Evolutionary conservation across 2,888 invertebrate species (phyloP).

Genomic region (Terebella lapidaria): DNA sequence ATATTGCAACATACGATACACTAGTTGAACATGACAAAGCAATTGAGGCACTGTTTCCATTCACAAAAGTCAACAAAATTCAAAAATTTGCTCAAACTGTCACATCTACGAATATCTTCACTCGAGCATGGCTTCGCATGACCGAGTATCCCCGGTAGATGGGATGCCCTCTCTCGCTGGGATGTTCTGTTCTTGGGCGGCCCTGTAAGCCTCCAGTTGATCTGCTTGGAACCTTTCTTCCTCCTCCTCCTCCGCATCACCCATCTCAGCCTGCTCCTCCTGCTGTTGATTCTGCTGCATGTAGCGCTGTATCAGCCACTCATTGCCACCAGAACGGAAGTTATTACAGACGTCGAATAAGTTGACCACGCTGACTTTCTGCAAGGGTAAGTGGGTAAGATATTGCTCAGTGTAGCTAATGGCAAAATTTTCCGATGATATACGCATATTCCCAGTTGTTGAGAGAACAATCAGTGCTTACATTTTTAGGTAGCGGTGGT

Average conservation of each 20-base stretch:
- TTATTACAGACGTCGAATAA: slow-evolving; percentile 49
- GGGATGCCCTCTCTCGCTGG: too few species aligned
- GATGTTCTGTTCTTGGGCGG: background rate
- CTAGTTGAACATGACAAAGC: too few species aligned
- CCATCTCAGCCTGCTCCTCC: too few species aligned
- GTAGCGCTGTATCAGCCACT: slow-evolving; percentile 45
- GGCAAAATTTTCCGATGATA: background rate
- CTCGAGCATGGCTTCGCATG: too few species aligned
- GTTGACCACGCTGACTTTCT: slow-evolving; percentile 48
- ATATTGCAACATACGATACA: too few species aligned
- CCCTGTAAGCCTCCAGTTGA: background rate
- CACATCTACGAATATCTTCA: too few species aligned
- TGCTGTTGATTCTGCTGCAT: slow-evolving; percentile 15
- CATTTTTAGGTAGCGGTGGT: slow-evolving; percentile 47
- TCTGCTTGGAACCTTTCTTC: background rate
- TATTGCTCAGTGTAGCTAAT: background rate
- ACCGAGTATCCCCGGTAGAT: too few species aligned
- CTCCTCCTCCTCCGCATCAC: background rate
- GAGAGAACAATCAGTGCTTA: too few species aligned
- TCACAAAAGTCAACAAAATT: too few species aligned
- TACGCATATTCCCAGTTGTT: too few species aligned
- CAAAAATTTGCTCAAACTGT: too few species aligned
- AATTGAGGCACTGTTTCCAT: too few species aligned
- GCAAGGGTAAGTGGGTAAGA: slow-evolving; percentile 3
- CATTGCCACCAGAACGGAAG: slow-evolving; percentile 32